Evolutionary conservation across 2,888 invertebrate species (phyloP).

Genomic region (Bombyx huttoni): DNA sequence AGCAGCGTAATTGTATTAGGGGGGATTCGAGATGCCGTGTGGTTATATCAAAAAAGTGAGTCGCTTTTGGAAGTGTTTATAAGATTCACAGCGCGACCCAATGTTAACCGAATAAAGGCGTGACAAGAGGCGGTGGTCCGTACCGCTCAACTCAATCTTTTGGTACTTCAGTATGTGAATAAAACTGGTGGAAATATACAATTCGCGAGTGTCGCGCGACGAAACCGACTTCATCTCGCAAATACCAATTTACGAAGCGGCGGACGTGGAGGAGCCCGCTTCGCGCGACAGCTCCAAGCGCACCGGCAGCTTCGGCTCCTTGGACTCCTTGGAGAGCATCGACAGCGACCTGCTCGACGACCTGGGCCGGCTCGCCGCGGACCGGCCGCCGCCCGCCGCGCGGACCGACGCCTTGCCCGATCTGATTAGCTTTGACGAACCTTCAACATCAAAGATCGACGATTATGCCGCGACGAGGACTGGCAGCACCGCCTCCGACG

Average conservation of each 20-base stretch:
- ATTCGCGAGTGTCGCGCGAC: constrained; percentile 14
- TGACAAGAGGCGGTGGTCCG: no score
- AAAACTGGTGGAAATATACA: no score
- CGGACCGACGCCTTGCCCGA: constrained; percentile 50
- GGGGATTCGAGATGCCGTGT: no score
- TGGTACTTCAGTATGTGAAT: no score
- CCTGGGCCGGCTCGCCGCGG: constrained; percentile 40
- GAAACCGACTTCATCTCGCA: constrained; percentile 46
- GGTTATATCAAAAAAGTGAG: no score
- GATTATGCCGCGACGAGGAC: constrained; percentile 36
- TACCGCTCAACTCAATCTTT: no score
- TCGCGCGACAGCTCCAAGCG: constrained; percentile 23
- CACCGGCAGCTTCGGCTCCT: constrained; percentile 45
- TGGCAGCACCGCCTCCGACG: constrained; percentile 17
- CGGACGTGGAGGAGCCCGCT: constrained; percentile 42
- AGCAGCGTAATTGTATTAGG: no score
- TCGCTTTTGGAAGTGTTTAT: no score
- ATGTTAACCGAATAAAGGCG: no score
- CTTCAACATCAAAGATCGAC: constrained; percentile 40
- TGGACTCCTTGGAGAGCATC: constrained; percentile 49
- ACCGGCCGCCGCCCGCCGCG: constrained; percentile 34
- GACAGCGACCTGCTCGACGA: constrained; percentile 52
- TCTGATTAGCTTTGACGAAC: constrained; percentile 51
- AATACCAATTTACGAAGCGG: constrained; percentile 56
- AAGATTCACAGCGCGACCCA: no score